A percentile compares a stretch with the other conserved stretches of the same genome.
phyloP scores from a whole-genome alignment of 1,140 invertebrate genomes.

The Penaeus indicus region DNA sequence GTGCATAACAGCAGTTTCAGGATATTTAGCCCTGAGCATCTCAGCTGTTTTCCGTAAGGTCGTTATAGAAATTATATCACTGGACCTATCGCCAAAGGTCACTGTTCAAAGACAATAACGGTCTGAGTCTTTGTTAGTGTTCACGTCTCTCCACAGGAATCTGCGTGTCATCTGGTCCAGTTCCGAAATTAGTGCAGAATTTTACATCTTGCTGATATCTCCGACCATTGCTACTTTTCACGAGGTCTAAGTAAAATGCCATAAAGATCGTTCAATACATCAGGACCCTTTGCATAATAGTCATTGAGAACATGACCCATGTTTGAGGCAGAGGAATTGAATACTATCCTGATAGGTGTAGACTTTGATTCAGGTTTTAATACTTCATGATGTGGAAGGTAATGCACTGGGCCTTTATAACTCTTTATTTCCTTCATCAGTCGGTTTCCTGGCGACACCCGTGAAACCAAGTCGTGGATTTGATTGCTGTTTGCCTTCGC shows the following conservation, averaged over 20 bases:
- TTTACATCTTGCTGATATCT: conserved; percentile 45
- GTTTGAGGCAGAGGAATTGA: too few relatives aligned
- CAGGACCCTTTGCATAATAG: conserved; percentile 27
- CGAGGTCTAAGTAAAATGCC: conserved; percentile 38
- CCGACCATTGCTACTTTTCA: conserved; percentile 31
- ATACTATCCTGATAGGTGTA: conserved; percentile 41
- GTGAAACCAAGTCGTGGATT: conserved; percentile 10
- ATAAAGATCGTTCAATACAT: conserved; percentile 13
- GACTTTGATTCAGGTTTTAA: conserved; percentile 35
- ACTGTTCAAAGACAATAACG: conserved; percentile 29
- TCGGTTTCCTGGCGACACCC: conserved; percentile 37
- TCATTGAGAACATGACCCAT: conserved; percentile 43
- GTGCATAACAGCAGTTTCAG: neutral
- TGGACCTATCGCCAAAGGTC: conserved; percentile 42
- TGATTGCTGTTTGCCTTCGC: conserved; percentile 29
- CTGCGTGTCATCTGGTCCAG: conserved; percentile 16
- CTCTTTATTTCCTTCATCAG: conserved; percentile 19
- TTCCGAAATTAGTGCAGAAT: neutral
- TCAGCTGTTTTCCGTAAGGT: conserved; percentile 11
- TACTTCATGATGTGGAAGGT: conserved; percentile 44
- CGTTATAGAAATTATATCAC: conserved; percentile 33
- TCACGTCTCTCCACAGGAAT: conserved; percentile 23
- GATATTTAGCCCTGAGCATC: conserved; percentile 7
- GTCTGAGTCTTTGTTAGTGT: neutral
- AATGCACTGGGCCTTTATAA: conserved; percentile 41